Conservation (phyloP, 30 jellyfish, hydroid and myxozoan genomes). For the Pseudorhiza aurosa region DNA sequence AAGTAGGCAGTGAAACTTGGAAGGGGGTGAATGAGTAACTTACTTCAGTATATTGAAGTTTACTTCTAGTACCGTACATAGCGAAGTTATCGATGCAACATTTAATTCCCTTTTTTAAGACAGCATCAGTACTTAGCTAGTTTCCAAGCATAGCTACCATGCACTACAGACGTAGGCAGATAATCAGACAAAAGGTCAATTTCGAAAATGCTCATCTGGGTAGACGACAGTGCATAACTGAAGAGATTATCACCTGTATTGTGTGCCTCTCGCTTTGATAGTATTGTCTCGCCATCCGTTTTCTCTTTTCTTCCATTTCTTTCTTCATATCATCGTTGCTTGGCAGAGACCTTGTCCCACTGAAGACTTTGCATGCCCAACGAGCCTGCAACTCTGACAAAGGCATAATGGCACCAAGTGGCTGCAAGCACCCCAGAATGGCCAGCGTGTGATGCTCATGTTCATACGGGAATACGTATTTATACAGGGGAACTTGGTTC, state of each 20-base stretch:
- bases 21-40: no score
- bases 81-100: no score
- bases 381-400: slow-evolving; percentile 85
- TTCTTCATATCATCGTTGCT: slow-evolving; percentile 40
- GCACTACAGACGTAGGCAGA: no score
- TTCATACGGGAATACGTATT: slow-evolving; percentile 70
- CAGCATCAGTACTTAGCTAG: no score
- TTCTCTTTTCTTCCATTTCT: slow-evolving; percentile 23
- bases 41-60: no score
- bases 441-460: slow-evolving; percentile 78
- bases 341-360: slow-evolving; percentile 52
- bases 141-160: no score
- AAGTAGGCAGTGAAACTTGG: no score
- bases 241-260: slow-evolving; percentile 71
- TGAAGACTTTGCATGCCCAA: slow-evolving; percentile 80
- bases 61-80: no score
- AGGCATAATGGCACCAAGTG: slow-evolving; percentile 88
- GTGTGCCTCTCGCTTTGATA: slow-evolving; percentile 77
- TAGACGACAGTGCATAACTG: no score
- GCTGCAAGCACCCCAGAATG: slow-evolving; percentile 85
- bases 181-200: no score
- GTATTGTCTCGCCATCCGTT: slow-evolving; percentile 40
- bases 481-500: slow-evolving; percentile 77
- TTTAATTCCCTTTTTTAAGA: no score
- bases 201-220: no score